Evolutionary conservation across 2,113 vertebrate species (phyloP), one percentile per base, ranked within the genome.

Genomic region (Cygnus atratus): DNA sequence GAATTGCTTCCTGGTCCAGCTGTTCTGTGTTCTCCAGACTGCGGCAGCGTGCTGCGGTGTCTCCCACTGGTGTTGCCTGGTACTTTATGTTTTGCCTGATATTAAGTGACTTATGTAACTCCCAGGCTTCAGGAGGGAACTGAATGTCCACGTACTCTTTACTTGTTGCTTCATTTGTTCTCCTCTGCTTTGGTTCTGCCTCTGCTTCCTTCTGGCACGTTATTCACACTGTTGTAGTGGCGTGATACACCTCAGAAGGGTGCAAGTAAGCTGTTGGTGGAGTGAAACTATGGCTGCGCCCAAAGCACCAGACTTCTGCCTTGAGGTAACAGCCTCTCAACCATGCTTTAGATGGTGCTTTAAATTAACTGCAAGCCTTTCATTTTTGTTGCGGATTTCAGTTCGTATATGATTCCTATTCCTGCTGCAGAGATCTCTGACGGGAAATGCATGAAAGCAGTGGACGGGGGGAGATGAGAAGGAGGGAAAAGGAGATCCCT

Each of bases 31-130:
- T 88, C 59, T 81, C 35, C 80, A 87, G 77, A 39, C 73, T 78
- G 80, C 46, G 91, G 68, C 55, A 88, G 84, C 12, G 41, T 57
- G 14, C 80, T 46, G 15, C 21, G 67, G 61, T 92, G 20, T 93
- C 62, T 96, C 94, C 72, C 85, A 71, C 68, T 59, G 92, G 73
- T 50, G 63, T 71, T 67, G 88, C 86, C 95, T 95, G 92, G 73
- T 84, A 90, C 93, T 77, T 87, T 68, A 61, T 33, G 6, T 84
- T 85, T 92, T 93, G 74, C 62, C 43, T 75, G 70, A 7, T 85
- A 46, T 76, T 48, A 68, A 26, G 29, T 72, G 85, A 57, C 82
- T 95, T 93, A 52, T 75, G 18, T 16, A 61, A 68, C 29, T 57
- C 84, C 28, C 66, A 87, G 88, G 62, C 75, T 85, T 83, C 39